Conservation (phyloP, 2,113 vertebrate genomes). For the Cyprinodon variegatus region DNA sequence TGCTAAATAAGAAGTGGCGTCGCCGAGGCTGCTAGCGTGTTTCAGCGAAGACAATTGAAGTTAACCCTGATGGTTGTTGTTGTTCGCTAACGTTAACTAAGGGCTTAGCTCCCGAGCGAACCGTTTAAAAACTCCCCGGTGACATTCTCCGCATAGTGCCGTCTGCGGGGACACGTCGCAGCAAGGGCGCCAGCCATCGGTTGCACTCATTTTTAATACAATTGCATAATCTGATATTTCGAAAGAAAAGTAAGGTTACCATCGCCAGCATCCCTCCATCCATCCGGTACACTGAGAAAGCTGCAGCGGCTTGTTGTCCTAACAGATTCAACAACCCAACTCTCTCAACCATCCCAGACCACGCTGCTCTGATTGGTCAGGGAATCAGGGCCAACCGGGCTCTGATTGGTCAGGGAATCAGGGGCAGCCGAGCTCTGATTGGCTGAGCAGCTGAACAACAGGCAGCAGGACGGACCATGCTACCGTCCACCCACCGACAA, state of each 20-base stretch:
- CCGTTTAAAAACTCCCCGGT: conserved; percentile 50
- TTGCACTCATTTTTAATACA: neutral
- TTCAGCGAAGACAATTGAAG: conserved; percentile 62
- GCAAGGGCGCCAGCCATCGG: neutral
- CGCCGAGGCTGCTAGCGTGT: conserved; percentile 51
- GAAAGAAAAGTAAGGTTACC: conserved; percentile 60
- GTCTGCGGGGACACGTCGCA: neutral
- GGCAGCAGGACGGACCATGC: conserved; percentile 67
- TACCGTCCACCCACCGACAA: conserved; percentile 53
- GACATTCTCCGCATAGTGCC: conserved; percentile 49
- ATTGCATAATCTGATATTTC: conserved; percentile 15
- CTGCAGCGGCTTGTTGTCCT: conserved; percentile 72
- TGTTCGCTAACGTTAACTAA: conserved; percentile 55
- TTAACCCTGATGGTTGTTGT: conserved; percentile 58
- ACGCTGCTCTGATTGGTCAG: conserved; percentile 71
- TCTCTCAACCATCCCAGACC: conserved; percentile 61
- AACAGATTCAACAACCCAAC: conserved; percentile 73
- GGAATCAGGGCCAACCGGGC: conserved; percentile 39
- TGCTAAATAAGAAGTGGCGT: conserved; percentile 23
- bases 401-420: conserved; percentile 66
- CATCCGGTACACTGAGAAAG: conserved; percentile 53
- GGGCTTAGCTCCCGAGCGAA: conserved; percentile 57
- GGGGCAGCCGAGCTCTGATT: conserved; percentile 61
- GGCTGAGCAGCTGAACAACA: conserved; percentile 74
- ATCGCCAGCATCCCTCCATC: conserved; percentile 59